Evolutionary conservation across 1,140 invertebrate species (phyloP).

Genomic region (Phymorhynchus buccinoides): DNA sequence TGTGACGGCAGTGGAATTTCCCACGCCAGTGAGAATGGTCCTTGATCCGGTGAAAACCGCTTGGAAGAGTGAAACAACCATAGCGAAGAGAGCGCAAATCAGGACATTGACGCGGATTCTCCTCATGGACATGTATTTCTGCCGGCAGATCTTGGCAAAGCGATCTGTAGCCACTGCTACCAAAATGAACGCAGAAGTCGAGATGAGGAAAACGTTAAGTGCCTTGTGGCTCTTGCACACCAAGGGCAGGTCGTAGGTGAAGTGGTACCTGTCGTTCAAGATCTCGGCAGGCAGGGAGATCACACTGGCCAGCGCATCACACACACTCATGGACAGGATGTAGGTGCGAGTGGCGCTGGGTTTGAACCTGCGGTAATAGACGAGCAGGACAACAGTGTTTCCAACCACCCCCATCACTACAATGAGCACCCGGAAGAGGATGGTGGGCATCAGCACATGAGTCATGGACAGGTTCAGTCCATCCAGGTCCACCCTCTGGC

Average conservation of each 20-base stretch:
- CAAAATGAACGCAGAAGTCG: constrained; percentile 43
- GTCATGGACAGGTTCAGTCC: constrained; percentile 35
- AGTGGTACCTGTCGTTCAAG: constrained; percentile 39
- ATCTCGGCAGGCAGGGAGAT: constrained; percentile 55
- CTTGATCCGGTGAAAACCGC: constrained; percentile 35
- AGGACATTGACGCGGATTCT: neutral
- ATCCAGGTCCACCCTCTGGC: neutral
- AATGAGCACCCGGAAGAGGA: constrained; percentile 48
- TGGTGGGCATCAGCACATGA: constrained; percentile 42
- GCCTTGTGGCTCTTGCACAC: constrained; percentile 45
- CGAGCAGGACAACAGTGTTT: constrained; percentile 52
- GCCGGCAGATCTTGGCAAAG: constrained; percentile 50
- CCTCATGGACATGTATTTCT: neutral
- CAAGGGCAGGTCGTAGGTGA: constrained; percentile 23
- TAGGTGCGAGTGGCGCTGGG: constrained; percentile 50
- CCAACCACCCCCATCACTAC: constrained; percentile 53
- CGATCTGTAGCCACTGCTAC: constrained; percentile 52
- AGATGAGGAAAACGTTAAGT: constrained; percentile 43
- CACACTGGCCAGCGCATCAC: constrained; percentile 50
- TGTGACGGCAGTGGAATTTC: constrained; percentile 32
- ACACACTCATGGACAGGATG: constrained; percentile 51
- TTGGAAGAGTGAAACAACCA: constrained; percentile 24
- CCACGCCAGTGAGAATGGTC: constrained; percentile 20
- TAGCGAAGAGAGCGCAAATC: neutral
- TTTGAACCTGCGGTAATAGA: constrained; percentile 54